Conservation (phyloP, 2,888 invertebrate species). For the Andrena camellia region DNA sequence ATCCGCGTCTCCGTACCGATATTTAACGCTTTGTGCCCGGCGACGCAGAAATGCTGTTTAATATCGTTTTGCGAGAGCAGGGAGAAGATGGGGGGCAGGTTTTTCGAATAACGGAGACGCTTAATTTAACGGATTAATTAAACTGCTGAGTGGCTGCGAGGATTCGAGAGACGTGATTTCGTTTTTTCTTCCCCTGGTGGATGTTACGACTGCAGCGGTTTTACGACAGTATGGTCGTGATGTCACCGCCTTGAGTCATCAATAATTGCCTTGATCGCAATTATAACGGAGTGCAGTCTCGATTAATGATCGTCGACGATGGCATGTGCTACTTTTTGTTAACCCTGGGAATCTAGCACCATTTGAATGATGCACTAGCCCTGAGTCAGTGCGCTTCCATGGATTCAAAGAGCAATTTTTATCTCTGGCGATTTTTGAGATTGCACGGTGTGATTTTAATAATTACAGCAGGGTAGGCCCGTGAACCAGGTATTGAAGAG, state of each 20-base stretch:
- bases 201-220: background rate
- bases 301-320: conserved; percentile 5
- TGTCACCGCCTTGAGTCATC: conserved; percentile 25
- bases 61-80: too few species aligned
- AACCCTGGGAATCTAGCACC: background rate
- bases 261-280: conserved; percentile 28
- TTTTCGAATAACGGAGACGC: too few species aligned
- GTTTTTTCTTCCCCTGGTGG: conserved; percentile 6
- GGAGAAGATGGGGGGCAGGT: too few species aligned
- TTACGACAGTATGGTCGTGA: conserved; percentile 23
- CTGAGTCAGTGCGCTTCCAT: too few species aligned
- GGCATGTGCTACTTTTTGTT: background rate
- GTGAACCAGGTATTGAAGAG: too few species aligned
- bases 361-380: background rate
- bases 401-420: background rate
- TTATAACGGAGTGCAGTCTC: conserved; percentile 13
- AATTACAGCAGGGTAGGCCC: too few species aligned
- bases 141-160: too few species aligned
- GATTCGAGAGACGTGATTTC: conserved; percentile 15
- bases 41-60: background rate
- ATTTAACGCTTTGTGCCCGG: conserved; percentile 2
- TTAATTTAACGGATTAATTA: too few species aligned
- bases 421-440: too few species aligned
- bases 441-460: too few species aligned
- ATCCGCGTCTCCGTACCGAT: conserved; percentile 10